Conservation (phyloP, 2,888 invertebrate species). For the Spodoptera picta region DNA sequence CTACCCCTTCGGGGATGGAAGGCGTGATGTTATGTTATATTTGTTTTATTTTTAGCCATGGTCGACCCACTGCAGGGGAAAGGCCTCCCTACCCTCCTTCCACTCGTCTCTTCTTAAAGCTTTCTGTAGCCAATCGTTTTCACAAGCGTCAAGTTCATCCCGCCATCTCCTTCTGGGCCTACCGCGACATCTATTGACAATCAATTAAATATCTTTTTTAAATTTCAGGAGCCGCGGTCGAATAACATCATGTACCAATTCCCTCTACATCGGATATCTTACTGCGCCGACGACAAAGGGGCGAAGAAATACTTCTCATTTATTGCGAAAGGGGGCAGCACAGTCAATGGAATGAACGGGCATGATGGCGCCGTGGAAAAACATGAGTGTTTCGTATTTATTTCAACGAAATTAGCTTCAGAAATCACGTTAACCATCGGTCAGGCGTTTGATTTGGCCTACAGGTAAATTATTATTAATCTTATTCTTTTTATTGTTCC, state of each 20-base stretch:
- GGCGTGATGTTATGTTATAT: too few relatives aligned
- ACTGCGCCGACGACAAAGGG: constrained; percentile 99
- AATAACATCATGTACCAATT: constrained; percentile 97
- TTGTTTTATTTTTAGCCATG: too few relatives aligned
- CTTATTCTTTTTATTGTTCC: too few relatives aligned
- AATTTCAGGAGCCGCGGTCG: constrained; percentile 90
- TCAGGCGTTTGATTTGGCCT: constrained; percentile 99
- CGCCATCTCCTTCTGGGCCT: too few relatives aligned
- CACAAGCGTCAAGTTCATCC: too few relatives aligned
- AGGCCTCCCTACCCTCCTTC: too few relatives aligned
- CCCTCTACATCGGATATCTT: constrained; percentile 98
- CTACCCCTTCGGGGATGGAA: too few relatives aligned
- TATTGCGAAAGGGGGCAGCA: constrained; percentile 92
- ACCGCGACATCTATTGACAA: too few relatives aligned
- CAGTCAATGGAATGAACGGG: constrained; percentile 73
- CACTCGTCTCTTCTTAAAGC: too few relatives aligned
- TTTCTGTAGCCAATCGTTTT: too few relatives aligned
- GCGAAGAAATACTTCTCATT: constrained; percentile 99
- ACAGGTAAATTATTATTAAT: constrained; percentile 87
- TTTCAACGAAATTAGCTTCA: constrained; percentile 98
- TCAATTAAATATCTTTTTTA: constrained; percentile 10
- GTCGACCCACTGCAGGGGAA: too few relatives aligned
- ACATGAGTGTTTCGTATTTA: constrained; percentile 99
- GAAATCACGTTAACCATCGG: constrained; percentile 99
- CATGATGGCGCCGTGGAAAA: constrained; percentile 88